Conservation (phyloP, 1,140 invertebrate genomes). For the Lucilia sericata region DNA sequence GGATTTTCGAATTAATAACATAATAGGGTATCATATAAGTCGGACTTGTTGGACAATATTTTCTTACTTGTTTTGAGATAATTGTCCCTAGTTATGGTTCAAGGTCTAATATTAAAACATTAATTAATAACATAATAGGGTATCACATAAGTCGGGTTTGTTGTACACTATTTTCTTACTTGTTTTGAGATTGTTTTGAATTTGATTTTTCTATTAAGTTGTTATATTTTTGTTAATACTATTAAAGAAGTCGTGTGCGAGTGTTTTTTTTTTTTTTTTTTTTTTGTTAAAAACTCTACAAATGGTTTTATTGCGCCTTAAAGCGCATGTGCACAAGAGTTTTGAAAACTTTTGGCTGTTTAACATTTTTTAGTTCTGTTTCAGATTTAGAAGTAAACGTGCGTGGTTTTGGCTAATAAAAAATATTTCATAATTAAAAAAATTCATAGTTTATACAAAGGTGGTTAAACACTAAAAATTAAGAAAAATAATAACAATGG, state of each 20-base stretch:
- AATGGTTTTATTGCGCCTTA: neutral
- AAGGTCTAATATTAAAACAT: no score
- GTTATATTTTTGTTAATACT: neutral
- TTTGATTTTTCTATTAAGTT: neutral
- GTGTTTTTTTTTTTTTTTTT: no score
- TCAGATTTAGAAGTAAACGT: constrained; percentile 35
- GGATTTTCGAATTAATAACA: no score
- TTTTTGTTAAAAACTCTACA: neutral
- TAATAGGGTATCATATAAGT: no score
- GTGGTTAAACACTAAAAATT: neutral
- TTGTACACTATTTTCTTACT: no score
- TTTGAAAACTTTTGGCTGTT: neutral
- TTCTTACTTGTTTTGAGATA: no score
- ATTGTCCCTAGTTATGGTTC: no score
- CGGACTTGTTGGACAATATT: no score
- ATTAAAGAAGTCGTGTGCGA: neutral
- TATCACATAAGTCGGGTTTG: no score
- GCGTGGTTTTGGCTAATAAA: neutral
- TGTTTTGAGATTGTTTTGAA: neutral
- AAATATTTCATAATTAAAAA: neutral
- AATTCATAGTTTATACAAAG: neutral
- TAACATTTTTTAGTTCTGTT: constrained; percentile 27
- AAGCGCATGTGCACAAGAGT: constrained; percentile 34
- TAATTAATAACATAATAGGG: no score
- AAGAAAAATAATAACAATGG: neutral